Base-by-base conservation (phyloP, 2,888 invertebrate species). In the Acanthoscelides obtectus region DNA sequence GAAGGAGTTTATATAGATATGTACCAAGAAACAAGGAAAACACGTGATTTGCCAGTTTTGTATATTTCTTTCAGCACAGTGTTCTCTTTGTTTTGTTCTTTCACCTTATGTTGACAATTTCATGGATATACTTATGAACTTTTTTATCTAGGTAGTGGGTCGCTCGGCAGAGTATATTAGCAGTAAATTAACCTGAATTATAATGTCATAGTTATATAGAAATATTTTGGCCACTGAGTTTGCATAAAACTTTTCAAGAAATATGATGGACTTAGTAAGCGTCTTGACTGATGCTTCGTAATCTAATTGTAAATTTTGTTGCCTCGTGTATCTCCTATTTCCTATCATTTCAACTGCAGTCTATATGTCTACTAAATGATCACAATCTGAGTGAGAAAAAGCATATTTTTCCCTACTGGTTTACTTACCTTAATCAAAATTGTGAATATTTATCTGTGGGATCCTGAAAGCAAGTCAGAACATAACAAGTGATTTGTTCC, bases 1-100 rank as follows among this genome's bases (percentile, higher is more conserved):
- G 70, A 69, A 64, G 69, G n/a, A 67, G 68, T 66, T 69, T 69
- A 22, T 69, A 67, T 70, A 27, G 19, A 12, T 45, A n/a, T n/a
- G n/a, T 71, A 73, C 68, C 70, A 68, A 72, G 69, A 75, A 75
- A 74, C 74, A 68, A 72, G 71, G 69, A 74, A 71, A 63, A 70
- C 69, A 70, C 67, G 66, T 66, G 67, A 25, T 22, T 65, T 68
- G 22, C 25, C 22, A 66, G 22, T 70, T 67, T 64, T 64, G 22
- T 69, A 68, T 71, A 21, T 20, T 45, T 22, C 17, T 22, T 71
- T 45, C 45, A 65, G 20, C 19, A 27, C 21, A 63, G 66, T 67
- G 69, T 67, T 22, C 72, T 74, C 72, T 70, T 70, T 72, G 73
- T 72, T 73, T 73, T 71, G 69, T 66, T 22, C 17, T 69, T 70